These are phyloP conservation scores for Liopterus haemorrhoidalis DNA, from an alignment of 2,888 invertebrate genomes.

Conservation along the genomic window DNA sequence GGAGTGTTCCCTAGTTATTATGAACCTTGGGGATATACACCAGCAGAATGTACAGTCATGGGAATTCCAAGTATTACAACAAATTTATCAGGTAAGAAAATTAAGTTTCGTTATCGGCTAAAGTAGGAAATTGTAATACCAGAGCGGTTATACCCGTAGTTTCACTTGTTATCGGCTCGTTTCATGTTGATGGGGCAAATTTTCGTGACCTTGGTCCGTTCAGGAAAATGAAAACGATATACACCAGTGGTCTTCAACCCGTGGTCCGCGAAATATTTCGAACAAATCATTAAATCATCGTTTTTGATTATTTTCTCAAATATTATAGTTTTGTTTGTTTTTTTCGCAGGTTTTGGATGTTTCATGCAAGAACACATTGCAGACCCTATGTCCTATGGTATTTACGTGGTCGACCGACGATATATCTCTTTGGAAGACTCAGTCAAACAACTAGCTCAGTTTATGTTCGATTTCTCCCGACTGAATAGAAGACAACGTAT, in stretches of 20 bases:
- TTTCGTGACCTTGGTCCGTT: too few species aligned
- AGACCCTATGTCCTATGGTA: conserved; percentile 96
- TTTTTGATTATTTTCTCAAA: neutral
- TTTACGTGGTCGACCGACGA: conserved; percentile 94
- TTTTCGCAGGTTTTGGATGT: conserved; percentile 78
- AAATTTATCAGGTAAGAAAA: conserved; percentile 73
- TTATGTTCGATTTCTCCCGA: conserved; percentile 89
- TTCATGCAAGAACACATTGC: conserved; percentile 98
- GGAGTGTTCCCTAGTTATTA: conserved; percentile 99
- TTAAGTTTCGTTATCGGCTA: conserved; percentile 5
- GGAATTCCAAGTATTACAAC: conserved; percentile 98
- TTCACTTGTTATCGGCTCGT: too few species aligned
- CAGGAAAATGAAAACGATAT: too few species aligned
- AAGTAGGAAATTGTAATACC: too few species aligned
- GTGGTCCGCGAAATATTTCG: too few species aligned
- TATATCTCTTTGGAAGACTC: conserved; percentile 85
- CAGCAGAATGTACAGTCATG: conserved; percentile 99
- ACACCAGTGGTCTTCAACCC: too few species aligned
- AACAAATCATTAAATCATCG: too few species aligned
- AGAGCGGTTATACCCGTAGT: too few species aligned
- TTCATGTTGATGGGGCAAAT: too few species aligned
- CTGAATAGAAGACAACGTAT: conserved; percentile 91
- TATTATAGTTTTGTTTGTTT: conserved; percentile 7
- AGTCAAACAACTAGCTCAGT: conserved; percentile 82
- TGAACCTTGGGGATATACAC: conserved; percentile 99